phyloP scores from a whole-genome alignment of 2,888 invertebrate species.

The Campoplex capitator region DNA sequence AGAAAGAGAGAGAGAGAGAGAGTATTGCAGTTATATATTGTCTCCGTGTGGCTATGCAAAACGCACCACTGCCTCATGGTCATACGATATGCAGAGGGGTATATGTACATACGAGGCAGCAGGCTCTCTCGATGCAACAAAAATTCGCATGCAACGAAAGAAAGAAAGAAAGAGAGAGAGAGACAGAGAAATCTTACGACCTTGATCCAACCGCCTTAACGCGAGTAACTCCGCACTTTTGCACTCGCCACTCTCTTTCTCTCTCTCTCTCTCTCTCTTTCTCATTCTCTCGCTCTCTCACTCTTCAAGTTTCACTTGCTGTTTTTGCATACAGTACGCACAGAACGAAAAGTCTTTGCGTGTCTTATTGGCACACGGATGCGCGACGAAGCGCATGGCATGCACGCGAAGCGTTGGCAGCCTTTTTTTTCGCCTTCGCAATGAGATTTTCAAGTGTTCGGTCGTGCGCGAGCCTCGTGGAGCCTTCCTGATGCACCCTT shows the following conservation, averaged over 20 bases:
- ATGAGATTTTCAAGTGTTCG: constrained; percentile 18
- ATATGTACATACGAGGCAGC: constrained; percentile 28
- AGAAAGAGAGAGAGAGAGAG: constrained; percentile 19
- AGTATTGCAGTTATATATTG: constrained; percentile 16
- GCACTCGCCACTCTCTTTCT: constrained; percentile 13
- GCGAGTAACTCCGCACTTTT: constrained; percentile 51
- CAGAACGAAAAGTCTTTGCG: constrained; percentile 12
- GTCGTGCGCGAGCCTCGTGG: not conserved
- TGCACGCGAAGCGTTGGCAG: not conserved
- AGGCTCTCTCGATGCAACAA: constrained; percentile 53
- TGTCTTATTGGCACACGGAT: constrained; percentile 49
- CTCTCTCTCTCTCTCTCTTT: not conserved
- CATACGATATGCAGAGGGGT: constrained; percentile 52
- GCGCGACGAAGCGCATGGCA: constrained; percentile 22
- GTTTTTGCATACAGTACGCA: constrained; percentile 30
- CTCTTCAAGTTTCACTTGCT: constrained; percentile 15
- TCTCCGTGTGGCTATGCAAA: constrained; percentile 36
- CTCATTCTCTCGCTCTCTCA: constrained; percentile 3
- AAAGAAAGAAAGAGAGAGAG: constrained; percentile 10
- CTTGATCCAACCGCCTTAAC: constrained; percentile 67
- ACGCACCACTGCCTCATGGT: constrained; percentile 67
- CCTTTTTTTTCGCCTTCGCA: constrained; percentile 7
- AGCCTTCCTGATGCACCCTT: constrained; percentile 25
- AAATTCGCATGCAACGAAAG: constrained; percentile 60
- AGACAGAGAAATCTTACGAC: constrained; percentile 63